These are phyloP conservation scores for Lethenteron camtschaticum DNA, from an alignment of 2,113 vertebrate genomes.

Conservation along the genomic window DNA sequence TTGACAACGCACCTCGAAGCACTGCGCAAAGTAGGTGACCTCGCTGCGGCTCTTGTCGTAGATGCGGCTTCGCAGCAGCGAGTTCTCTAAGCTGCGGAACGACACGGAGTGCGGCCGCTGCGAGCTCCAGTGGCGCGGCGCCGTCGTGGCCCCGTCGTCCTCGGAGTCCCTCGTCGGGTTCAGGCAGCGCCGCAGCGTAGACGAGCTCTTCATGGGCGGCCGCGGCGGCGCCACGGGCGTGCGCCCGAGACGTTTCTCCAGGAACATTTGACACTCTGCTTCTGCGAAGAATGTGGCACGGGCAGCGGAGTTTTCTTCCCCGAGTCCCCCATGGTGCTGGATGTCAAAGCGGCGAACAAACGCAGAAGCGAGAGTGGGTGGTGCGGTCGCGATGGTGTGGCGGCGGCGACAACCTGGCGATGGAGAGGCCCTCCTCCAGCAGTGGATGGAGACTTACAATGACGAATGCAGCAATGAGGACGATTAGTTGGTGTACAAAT, in stretches of 20 bases:
- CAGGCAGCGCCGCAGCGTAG: slow-evolving; percentile 22
- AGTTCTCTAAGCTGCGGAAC: slow-evolving; percentile 15
- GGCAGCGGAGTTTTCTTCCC: slow-evolving; percentile 27
- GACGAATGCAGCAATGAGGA: too few relatives aligned
- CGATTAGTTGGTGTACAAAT: too few relatives aligned
- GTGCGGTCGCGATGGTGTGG: too few relatives aligned
- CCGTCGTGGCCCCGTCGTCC: slow-evolving; percentile 31
- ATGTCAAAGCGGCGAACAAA: too few relatives aligned
- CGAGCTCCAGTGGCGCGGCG: slow-evolving; percentile 23
- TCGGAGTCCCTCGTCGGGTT: slow-evolving; percentile 38
- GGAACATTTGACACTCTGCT: slow-evolving; percentile 48
- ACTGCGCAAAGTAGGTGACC: slow-evolving; percentile 44
- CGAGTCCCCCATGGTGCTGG: slow-evolving; percentile 14
- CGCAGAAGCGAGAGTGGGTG: too few relatives aligned
- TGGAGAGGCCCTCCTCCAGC: too few relatives aligned
- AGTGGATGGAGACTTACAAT: too few relatives aligned
- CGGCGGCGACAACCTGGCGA: too few relatives aligned
- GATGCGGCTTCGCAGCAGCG: slow-evolving; percentile 16
- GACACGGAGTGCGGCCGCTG: slow-evolving; percentile 36
- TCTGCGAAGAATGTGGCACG: slow-evolving; percentile 41
- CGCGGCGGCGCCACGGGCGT: slow-evolving; percentile 23
- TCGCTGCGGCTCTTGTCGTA: slow-evolving; percentile 38
- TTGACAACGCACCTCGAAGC: slow-evolving; percentile 17
- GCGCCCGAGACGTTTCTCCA: slow-evolving; percentile 27
- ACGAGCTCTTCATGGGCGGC: too few relatives aligned